Evolutionary conservation across 2,888 invertebrate genomes (phyloP), one percentile per base, ranked within the genome.

Genomic region (Drosophila histrio): DNA sequence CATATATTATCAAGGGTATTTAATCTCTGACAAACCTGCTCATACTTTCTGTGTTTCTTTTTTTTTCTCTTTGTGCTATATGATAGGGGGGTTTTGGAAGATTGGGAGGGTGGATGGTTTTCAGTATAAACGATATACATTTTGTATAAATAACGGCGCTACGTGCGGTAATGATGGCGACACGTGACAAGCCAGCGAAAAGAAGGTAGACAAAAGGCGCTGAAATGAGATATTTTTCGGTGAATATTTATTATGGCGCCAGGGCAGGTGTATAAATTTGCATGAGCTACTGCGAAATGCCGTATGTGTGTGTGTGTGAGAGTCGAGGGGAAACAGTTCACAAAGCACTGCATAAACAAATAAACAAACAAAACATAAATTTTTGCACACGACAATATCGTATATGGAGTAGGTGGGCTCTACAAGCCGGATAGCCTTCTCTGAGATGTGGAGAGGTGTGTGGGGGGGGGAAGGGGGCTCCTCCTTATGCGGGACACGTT

Each of bases 151-250:
- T 85, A 90, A 85, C 82, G 82, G 81, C 81, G 89, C 82, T 90
- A 90, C 90, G 90, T 90, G 91, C 82, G 67, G 89, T 90, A 90
- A 90, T 91, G 90, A 90, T 85, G 89, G 82, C 85, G 87, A 89
- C 90, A 90, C 90, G 91, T 90, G 90, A 91, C 91, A 82, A 89
- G 89, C 85, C 88, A 78, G 79, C 84, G 65, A 58, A 68, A 61
- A 61, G 63, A 56, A 53, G 61, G 79, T 77, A 79, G 84, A 79
- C 80, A 83, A 83, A 80, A 80, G 87, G 76, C 87, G 82, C 81
- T 86, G 82, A 82, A 83, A 86, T 86, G 75, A 82, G 86, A 82
- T 82, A 82, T 82, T 69, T 86, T 83, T 73, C 52, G 75, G 70
- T 57, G 77, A 71, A 83, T 86, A 82, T 82, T 86, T 82, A 86